Evolutionary conservation across 1,140 invertebrate genomes (phyloP), one percentile per base, ranked within the genome.

Genomic region (Diabrotica undecimpunctata): DNA sequence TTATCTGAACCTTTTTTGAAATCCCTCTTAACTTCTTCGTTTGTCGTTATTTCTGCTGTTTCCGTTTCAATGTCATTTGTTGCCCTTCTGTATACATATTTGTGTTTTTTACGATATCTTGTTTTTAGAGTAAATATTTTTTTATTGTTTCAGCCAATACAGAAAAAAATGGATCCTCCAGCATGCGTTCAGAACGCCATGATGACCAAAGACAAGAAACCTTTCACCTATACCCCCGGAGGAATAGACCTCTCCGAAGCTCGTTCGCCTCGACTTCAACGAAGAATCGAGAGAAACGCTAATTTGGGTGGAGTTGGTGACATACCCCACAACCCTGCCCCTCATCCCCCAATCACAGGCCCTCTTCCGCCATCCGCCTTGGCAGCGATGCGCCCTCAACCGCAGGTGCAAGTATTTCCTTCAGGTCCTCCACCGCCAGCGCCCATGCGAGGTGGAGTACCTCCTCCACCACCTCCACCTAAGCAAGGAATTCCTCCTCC

Each of bases 201-300:
- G 92, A 88, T 94, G 87, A 94, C 91, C 66, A 94, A 95, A 81
- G 94, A 97, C 77, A 97, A 96, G 79, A 96, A 94, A 76, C 94
- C 94, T 1, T 97, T 96, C 77, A 96, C 94, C 4, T 97, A 97
- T 76, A 95, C 94, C 11, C 94, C 94, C 5, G 92, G 92, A 10
- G 94, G 94, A 60, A 83, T 97, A 54, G 93, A 97, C 78, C 82
- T 97, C 35, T 93, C 91, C 0, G 92, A 96, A 79, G 95, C 96
- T 46, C 84, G 87, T 64, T 95, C 91, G 62, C 94, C 94, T 2
- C 85, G 93, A 68, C 95, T 97, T 91, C 90, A 91, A 10, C 84
- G 92, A 69, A 82, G 93, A 51, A 84, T 94, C 69, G 86, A 85
- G 59, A 81, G 85, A 67, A 89, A 89, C 73, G 88, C 88, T 35